phyloP scores from a whole-genome alignment of 2,113 vertebrate species.

The Semicossyphus pulcher region DNA sequence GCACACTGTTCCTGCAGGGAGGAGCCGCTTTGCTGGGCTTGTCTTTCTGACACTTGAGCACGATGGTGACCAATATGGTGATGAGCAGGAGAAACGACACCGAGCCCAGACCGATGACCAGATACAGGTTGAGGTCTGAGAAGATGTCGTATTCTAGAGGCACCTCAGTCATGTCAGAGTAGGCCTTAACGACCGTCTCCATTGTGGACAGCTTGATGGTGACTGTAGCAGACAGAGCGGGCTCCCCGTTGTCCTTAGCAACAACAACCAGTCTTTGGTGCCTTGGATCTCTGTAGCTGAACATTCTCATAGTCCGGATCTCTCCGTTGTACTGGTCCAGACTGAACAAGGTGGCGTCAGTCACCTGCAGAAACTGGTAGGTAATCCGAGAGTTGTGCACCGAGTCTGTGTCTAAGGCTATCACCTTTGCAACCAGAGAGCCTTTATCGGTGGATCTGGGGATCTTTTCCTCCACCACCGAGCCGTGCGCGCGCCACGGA shows the following conservation, averaged over 20 bases:
- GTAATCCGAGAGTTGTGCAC: slow-evolving; percentile 83
- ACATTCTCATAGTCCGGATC: slow-evolving; percentile 82
- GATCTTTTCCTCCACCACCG: slow-evolving; percentile 72
- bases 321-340: slow-evolving; percentile 73
- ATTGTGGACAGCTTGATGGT: slow-evolving; percentile 76
- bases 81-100: slow-evolving; percentile 82
- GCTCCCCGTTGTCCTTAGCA: slow-evolving; percentile 82
- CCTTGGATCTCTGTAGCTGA: slow-evolving; percentile 80
- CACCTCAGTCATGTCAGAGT: slow-evolving; percentile 79
- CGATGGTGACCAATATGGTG: slow-evolving; percentile 76
- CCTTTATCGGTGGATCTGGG: slow-evolving; percentile 80
- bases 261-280: slow-evolving; percentile 81
- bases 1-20: slow-evolving; percentile 64
- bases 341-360: slow-evolving; percentile 81
- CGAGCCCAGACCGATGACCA: slow-evolving; percentile 80
- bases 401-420: slow-evolving; percentile 76
- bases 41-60: slow-evolving; percentile 72
- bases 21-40: slow-evolving; percentile 52
- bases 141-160: slow-evolving; percentile 71
- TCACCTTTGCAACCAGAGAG: slow-evolving; percentile 81
- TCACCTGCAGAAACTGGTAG: slow-evolving; percentile 82
- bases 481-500: slow-evolving; percentile 81
- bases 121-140: slow-evolving; percentile 65
- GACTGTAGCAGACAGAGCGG: slow-evolving; percentile 82
- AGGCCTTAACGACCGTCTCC: slow-evolving; percentile 56